Evolutionary conservation across 2,797 vertebrate species (phyloP).

Genomic region (Phoeniculus purpureus): DNA sequence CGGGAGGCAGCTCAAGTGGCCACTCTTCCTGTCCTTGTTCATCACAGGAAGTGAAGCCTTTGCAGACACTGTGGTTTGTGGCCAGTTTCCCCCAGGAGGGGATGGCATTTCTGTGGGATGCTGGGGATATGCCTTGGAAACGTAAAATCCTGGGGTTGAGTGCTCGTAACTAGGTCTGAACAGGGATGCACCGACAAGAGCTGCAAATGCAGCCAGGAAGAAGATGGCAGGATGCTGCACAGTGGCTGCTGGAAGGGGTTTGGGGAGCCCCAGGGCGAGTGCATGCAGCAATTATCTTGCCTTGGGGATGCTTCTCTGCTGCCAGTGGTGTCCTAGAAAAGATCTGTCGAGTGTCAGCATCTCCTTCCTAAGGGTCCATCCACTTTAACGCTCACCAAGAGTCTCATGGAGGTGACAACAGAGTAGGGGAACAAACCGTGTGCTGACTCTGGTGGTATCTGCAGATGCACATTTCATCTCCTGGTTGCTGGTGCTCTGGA

Average conservation of each 20-base stretch:
- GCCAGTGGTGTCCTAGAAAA: background rate
- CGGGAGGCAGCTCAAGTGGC: rapidly evolving
- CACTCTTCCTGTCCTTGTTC: background rate
- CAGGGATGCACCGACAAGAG: background rate
- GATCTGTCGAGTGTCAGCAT: background rate
- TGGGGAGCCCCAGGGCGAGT: rapidly evolving
- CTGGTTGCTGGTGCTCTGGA: background rate
- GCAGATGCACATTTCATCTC: background rate
- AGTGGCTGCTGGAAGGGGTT: rapidly evolving
- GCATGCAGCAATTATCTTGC: background rate
- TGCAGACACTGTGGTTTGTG: rapidly evolving
- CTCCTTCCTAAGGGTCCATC: background rate
- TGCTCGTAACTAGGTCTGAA: background rate
- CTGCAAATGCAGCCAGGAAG: background rate
- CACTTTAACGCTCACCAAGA: background rate
- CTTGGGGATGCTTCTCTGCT: background rate
- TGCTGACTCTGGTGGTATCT: background rate
- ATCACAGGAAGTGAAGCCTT: background rate
- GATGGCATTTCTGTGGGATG: rapidly evolving
- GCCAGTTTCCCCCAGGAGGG: background rate
- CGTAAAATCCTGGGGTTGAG: background rate
- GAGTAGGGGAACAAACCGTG: background rate
- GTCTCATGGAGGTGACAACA: background rate
- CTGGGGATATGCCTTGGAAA: background rate
- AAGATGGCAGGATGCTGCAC: background rate